phyloP scores from a whole-genome alignment of 2,888 invertebrate genomes.

The Aporophyla lueneburgensis region DNA sequence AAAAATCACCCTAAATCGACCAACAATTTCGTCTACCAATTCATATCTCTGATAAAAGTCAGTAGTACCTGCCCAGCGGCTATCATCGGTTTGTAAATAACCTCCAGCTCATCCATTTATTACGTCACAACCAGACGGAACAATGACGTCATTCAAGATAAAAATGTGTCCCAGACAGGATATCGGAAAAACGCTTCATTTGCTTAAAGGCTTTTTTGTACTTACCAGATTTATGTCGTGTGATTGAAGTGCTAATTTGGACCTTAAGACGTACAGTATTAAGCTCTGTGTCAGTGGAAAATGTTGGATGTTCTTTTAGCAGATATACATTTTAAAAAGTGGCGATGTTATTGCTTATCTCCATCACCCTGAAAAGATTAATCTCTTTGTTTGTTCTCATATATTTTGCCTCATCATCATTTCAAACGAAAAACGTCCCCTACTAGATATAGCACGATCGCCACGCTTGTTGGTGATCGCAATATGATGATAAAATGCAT shows the following conservation, averaged over 20 bases:
- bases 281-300: not conserved
- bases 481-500: too few relatives aligned
- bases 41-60: not conserved
- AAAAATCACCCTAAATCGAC: not conserved
- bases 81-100: not conserved
- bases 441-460: too few relatives aligned
- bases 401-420: too few relatives aligned
- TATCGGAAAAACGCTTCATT: slow-evolving; percentile 32
- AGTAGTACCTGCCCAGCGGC: not conserved
- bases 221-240: not conserved
- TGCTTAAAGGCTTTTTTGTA: slow-evolving; percentile 10
- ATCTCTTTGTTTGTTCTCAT: too few relatives aligned
- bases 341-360: not conserved
- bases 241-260: not conserved
- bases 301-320: not conserved
- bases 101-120: slow-evolving; percentile 22
- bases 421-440: too few relatives aligned
- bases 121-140: slow-evolving; percentile 38
- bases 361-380: not conserved
- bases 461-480: too few relatives aligned
- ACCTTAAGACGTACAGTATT: not conserved
- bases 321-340: too few relatives aligned
- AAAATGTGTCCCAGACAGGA: slow-evolving; percentile 31
- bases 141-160: slow-evolving; percentile 34
- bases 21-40: not conserved